Evolutionary conservation across 2,888 invertebrate genomes (phyloP).

Genomic region (Latrodectus elegans): DNA sequence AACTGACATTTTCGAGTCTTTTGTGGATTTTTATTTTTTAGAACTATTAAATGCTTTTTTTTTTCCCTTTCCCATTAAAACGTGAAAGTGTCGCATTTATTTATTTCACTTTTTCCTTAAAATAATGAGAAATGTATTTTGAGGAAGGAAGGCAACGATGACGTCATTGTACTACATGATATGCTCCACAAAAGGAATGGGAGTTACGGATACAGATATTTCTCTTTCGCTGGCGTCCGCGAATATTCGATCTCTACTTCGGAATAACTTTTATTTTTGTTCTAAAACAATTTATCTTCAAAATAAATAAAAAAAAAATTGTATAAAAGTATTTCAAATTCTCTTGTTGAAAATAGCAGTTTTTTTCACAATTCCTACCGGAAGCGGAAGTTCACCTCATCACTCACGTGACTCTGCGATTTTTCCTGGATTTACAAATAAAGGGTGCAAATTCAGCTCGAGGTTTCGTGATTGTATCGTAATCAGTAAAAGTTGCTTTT

Average conservation of each 20-base stretch:
- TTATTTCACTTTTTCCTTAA: slow-evolving; percentile 58
- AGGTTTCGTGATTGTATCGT: background rate
- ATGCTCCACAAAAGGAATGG: slow-evolving; percentile 50
- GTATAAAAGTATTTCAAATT: background rate
- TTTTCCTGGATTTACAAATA: slow-evolving; percentile 57
- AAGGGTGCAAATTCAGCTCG: slow-evolving; percentile 26
- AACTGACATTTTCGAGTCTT: slow-evolving; percentile 61
- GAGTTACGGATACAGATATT: background rate
- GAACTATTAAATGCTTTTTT: background rate
- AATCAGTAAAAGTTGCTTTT: background rate
- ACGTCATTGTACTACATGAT: slow-evolving; percentile 52
- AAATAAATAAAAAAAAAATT: background rate
- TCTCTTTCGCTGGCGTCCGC: slow-evolving; percentile 6
- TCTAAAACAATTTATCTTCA: slow-evolving; percentile 3
- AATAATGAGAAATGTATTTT: slow-evolving; percentile 55
- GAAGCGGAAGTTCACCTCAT: slow-evolving; percentile 68
- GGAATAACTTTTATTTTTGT: slow-evolving; percentile 21
- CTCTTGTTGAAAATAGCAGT: slow-evolving; percentile 53
- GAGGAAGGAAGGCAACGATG: slow-evolving; percentile 56
- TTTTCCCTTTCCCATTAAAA: background rate
- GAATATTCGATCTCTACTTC: slow-evolving; percentile 10
- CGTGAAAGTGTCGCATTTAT: slow-evolving; percentile 20
- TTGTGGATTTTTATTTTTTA: slow-evolving; percentile 55
- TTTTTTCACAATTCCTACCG: slow-evolving; percentile 42
- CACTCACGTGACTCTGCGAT: slow-evolving; percentile 48